phyloP scores from a whole-genome alignment of 2,888 invertebrate species.

The Rhingia rostrata region DNA sequence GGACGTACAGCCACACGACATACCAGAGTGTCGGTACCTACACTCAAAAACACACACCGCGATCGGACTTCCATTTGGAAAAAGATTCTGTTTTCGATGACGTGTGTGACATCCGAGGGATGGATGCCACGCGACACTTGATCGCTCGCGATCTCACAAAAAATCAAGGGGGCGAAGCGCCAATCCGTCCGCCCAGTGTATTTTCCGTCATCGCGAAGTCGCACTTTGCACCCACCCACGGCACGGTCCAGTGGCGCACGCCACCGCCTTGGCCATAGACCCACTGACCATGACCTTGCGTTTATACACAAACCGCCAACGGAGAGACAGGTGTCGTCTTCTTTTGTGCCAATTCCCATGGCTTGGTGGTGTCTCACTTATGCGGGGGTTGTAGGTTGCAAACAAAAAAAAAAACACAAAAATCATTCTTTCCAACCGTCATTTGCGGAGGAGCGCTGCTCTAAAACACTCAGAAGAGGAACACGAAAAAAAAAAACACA shows the following conservation, averaged over 20 bases:
- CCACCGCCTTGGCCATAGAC: slow-evolving; percentile 51
- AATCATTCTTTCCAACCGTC: slow-evolving; percentile 25
- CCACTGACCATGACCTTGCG: slow-evolving; percentile 65
- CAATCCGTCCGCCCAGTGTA: slow-evolving; percentile 56
- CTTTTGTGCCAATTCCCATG: slow-evolving; percentile 62
- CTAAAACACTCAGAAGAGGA: slow-evolving; percentile 12
- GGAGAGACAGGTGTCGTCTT: slow-evolving; percentile 58
- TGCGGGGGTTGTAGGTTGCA: slow-evolving; percentile 51
- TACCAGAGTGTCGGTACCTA: slow-evolving; percentile 22
- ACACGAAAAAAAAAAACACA: slow-evolving; percentile 24
- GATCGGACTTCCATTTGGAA: slow-evolving; percentile 44
- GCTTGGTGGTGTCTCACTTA: not conserved
- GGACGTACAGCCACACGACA: slow-evolving; percentile 66
- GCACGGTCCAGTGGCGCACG: slow-evolving; percentile 36
- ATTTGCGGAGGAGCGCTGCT: slow-evolving; percentile 35
- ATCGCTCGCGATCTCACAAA: slow-evolving; percentile 23
- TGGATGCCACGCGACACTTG: slow-evolving; percentile 71
- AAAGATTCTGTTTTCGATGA: slow-evolving; percentile 39
- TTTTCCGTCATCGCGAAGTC: slow-evolving; percentile 4
- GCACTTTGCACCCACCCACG: slow-evolving; percentile 59
- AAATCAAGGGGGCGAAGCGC: slow-evolving; percentile 67
- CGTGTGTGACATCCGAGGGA: slow-evolving; percentile 63
- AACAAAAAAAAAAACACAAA: not conserved
- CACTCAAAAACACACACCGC: slow-evolving; percentile 1
- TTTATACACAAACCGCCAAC: slow-evolving; percentile 23